phyloP scores from a whole-genome alignment of 2,113 vertebrate species.

The Cyphomyrus discorhynchus region DNA sequence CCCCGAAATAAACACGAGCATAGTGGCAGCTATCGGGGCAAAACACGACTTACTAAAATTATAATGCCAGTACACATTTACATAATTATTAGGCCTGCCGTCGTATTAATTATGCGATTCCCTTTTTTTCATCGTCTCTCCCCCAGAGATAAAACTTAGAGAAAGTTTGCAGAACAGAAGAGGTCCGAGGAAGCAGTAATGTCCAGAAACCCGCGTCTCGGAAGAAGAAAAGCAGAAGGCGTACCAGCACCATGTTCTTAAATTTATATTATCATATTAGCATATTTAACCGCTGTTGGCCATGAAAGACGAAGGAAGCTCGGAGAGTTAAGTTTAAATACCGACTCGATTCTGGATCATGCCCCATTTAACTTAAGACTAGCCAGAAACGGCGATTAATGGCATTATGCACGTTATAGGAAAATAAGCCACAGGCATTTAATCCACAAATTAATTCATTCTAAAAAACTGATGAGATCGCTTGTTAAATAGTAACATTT shows the following conservation, averaged over 20 bases:
- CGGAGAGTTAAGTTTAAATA: not conserved
- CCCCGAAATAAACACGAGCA: not conserved
- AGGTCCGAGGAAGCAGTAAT: not conserved
- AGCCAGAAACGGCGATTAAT: not conserved
- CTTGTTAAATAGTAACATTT: not conserved
- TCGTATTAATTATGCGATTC: not conserved
- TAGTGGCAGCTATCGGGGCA: not conserved
- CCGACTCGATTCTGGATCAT: not conserved
- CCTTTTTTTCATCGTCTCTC: not conserved
- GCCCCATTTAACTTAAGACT: not conserved
- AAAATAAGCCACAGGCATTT: not conserved
- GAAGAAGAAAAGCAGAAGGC: not conserved
- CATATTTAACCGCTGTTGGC: not conserved
- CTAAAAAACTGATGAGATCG: not conserved
- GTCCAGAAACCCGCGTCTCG: not conserved
- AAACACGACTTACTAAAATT: not conserved
- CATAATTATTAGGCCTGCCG: not conserved
- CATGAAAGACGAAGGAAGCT: not conserved
- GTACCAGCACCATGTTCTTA: not conserved
- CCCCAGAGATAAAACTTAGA: not conserved
- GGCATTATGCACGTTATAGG: not conserved
- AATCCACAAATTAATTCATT: not conserved
- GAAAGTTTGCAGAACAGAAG: not conserved
- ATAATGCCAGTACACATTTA: not conserved
- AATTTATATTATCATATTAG: not conserved